Evolutionary conservation across 2,113 vertebrate genomes (phyloP), one percentile per base, ranked within the genome.

Genomic region (Pterocles gutturalis): DNA sequence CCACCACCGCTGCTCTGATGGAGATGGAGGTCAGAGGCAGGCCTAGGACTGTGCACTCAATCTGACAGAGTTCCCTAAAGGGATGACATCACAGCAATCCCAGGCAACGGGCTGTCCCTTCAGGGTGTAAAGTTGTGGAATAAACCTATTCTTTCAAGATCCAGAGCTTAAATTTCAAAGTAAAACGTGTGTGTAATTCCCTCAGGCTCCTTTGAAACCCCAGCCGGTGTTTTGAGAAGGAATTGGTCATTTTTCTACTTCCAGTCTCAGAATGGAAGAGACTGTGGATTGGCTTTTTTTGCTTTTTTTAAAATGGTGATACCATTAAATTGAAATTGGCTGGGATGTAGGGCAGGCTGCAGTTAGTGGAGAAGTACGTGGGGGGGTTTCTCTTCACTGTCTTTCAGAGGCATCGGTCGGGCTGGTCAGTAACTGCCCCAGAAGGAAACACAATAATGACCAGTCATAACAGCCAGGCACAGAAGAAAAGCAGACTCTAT

Each of bases 91-190:
- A 85, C 34, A 86, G 90, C 79, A 12, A 62, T 57, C 49, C 70
- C 71, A 66, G 54, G 92, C 90, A 78, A 17, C 0, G 33, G 88
- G 85, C 88, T 60, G 85, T 73, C 93, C 92, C 83, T 62, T 13
- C 86, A 45, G 85, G 86, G 76, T 75, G 95, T 57, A 78, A 94
- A 61, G 83, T 19, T 86, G 67, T 7, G 38, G 60, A 93, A 90
- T 18, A 43, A 91, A 90, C 83, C 76, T 22, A 10, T 84, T 71
- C 88, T 80, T 88, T 70, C 84, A 88, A 77, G 88, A 64, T 15
- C 38, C 76, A 70, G 72, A 86, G 88, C 55, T 95, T 71, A 36
- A 83, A 89, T 95, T 92, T 95, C 90, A 75, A 86, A 90, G 93
- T 16, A 49, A 91, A 75, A 73, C 34, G 34, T 65, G 79, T 77